Percentiles rank a stretch among this genome's conserved stretches.
Conservation (phyloP, 2,797 vertebrate species). For the Scolopax rusticola region DNA sequence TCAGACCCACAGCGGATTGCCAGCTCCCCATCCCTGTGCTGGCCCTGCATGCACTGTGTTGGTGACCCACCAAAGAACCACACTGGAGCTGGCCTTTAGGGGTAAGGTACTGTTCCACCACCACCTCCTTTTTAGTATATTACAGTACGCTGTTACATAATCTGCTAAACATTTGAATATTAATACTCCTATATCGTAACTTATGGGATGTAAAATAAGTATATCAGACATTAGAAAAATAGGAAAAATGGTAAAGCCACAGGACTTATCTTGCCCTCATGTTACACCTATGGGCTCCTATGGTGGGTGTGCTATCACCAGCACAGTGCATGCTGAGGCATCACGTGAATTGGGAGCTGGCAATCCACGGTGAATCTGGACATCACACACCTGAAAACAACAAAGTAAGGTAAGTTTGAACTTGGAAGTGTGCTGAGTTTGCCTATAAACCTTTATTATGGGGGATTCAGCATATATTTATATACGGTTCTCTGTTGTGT, state of each 20-base stretch:
- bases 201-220: conserved; percentile 30
- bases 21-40: conserved; percentile 51
- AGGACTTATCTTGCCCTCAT: conserved; percentile 54
- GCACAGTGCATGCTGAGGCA: conserved; percentile 64
- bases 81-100: conserved; percentile 67
- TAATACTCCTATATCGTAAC: conserved; percentile 50
- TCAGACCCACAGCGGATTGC: conserved; percentile 70
- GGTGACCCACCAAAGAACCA: conserved; percentile 65
- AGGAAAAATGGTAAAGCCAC: conserved; percentile 10
- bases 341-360: conserved; percentile 70
- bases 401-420: conserved; percentile 58
- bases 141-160: conserved; percentile 32
- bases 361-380: conserved; percentile 73
- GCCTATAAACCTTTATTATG: conserved; percentile 40
- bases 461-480: conserved; percentile 52
- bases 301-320: conserved; percentile 67
- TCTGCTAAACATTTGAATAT: conserved; percentile 52
- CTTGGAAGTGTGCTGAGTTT: conserved; percentile 52
- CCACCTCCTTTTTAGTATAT: conserved; percentile 70
- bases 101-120: conserved; percentile 69
- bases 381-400: conserved; percentile 75
- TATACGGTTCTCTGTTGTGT: conserved; percentile 18
- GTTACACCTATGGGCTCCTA: conserved; percentile 46
- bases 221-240: conserved; percentile 35
- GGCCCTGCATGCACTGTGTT: conserved; percentile 69